These are phyloP conservation scores for Stratiomys singularior DNA, from an alignment of 2,888 invertebrate genomes.

Conservation along the genomic window DNA sequence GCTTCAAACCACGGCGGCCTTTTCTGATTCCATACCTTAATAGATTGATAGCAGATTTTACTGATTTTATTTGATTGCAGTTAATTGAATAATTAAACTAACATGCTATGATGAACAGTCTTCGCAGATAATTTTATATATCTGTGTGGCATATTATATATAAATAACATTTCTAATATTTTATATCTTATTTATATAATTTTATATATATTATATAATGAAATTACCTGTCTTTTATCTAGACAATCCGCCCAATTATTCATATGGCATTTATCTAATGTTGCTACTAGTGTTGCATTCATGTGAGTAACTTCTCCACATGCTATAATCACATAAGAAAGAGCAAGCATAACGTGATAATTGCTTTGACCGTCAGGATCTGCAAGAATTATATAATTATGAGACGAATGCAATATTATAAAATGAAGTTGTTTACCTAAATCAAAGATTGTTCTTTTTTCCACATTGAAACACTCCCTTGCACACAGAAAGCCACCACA, in stretches of 20 bases:
- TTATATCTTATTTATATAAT: no score
- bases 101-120: no score
- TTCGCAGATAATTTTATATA: no score
- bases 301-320: constrained; percentile 74
- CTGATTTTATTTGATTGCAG: no score
- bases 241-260: constrained; percentile 77
- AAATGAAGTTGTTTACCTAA: constrained; percentile 31
- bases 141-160: no score
- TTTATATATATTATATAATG: no score
- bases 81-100: no score
- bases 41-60: no score
- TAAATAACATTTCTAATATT: no score
- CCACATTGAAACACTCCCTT: constrained; percentile 69
- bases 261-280: constrained; percentile 69
- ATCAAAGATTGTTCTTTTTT: constrained; percentile 59
- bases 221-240: constrained; percentile 75
- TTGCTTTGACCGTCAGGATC: constrained; percentile 67
- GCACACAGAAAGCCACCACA: constrained; percentile 76
- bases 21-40: constrained; percentile 85
- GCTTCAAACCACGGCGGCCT: constrained; percentile 82
- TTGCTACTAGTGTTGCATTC: constrained; percentile 72
- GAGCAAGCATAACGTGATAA: constrained; percentile 71
- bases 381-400: constrained; percentile 47
- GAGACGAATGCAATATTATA: neutral
- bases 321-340: constrained; percentile 72